A percentile compares a stretch with the other conserved stretches of the same genome.
Evolutionary conservation across 1,140 invertebrate genomes (phyloP).

Genomic region (Reticulitermes speratus): DNA sequence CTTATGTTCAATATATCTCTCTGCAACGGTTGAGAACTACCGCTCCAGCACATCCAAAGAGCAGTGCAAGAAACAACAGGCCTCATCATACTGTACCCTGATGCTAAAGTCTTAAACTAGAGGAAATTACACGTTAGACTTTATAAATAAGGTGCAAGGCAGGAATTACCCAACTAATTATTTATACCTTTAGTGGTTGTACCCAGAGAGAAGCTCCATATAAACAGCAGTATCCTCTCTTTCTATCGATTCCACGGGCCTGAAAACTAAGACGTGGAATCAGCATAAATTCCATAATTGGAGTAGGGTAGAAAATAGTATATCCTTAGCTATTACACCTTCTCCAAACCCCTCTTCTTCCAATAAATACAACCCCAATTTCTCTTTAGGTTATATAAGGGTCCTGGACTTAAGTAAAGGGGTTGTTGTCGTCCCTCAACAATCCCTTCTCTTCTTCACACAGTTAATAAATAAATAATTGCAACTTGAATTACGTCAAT

Average conservation of each 20-base stretch:
- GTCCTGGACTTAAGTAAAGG: conserved; percentile 14
- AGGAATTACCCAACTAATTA: conserved; percentile 28
- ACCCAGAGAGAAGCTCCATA: neutral
- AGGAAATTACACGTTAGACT: conserved; percentile 29
- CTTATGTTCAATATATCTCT: too few species aligned
- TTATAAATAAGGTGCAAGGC: conserved; percentile 29
- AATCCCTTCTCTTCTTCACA: conserved; percentile 28
- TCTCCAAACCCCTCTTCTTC: neutral
- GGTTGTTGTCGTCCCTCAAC: neutral
- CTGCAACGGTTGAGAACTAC: too few species aligned
- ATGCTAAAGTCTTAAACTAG: conserved; percentile 12
- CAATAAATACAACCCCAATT: conserved; percentile 1
- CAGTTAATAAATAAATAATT: conserved; percentile 37
- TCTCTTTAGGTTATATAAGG: neutral
- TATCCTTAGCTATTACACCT: conserved; percentile 23
- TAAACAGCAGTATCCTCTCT: neutral
- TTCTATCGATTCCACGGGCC: neutral
- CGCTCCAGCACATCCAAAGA: too few species aligned
- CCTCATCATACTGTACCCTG: neutral
- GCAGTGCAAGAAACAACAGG: neutral
- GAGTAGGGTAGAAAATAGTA: conserved; percentile 31
- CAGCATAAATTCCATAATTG: conserved; percentile 54
- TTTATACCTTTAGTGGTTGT: conserved; percentile 25
- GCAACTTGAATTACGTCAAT: conserved; percentile 34
- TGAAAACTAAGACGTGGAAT: conserved; percentile 50